These are phyloP conservation scores for Perodicticus potto DNA, from an alignment of 2,797 vertebrate species.

Conservation along the genomic window DNA sequence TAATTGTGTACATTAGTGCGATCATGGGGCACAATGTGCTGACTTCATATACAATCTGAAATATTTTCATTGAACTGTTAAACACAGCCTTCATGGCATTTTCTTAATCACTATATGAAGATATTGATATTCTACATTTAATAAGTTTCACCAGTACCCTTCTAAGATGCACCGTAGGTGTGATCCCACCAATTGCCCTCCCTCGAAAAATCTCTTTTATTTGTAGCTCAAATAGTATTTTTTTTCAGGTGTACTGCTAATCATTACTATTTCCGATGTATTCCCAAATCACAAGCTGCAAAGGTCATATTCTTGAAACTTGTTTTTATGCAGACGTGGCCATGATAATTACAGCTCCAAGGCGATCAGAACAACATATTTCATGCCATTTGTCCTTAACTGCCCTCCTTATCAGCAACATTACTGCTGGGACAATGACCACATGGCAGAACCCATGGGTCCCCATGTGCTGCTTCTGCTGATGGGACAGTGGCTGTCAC, in stretches of 20 bases:
- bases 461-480: background rate
- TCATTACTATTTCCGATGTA: background rate
- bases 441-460: background rate
- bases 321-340: slow-evolving; percentile 40
- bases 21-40: no score
- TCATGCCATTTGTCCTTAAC: slow-evolving; percentile 23
- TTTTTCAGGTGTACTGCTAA: slow-evolving; percentile 23
- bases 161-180: no score
- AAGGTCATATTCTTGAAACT: slow-evolving; percentile 39
- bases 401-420: background rate
- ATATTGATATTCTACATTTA: no score
- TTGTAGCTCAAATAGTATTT: background rate
- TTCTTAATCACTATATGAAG: no score
- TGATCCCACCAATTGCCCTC: no score
- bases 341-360: slow-evolving; percentile 10
- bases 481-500: background rate
- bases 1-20: no score
- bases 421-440: background rate
- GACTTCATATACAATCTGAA: no score
- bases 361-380: background rate
- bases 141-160: no score
- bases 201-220: no score
- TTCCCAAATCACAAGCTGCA: background rate
- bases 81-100: no score
- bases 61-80: no score